Base-by-base conservation (phyloP, 2,113 vertebrate genomes). In the Tachuris rubrigastra region DNA sequence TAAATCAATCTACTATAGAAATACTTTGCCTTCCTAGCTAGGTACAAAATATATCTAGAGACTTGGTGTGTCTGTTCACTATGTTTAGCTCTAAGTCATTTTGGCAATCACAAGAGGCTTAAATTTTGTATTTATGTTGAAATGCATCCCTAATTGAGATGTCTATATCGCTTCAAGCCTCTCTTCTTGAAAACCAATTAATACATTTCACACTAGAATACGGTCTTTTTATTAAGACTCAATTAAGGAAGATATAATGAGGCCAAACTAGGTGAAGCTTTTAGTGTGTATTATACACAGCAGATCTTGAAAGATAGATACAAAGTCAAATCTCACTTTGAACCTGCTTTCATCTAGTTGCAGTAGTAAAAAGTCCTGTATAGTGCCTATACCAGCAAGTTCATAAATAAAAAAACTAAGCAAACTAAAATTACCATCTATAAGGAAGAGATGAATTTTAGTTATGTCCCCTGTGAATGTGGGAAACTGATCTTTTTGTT, bases 401-500 rank as follows among this genome's bases (percentile, higher is more conserved):
- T 95, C 20, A 90, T 75, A 75, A 82, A 85, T 31, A 74, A 77
- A 78, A 82, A 86, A 56, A 6, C 5, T 28, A 53, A 83, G 50
- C 28, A 80, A 76, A 63, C 30, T 50, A 14, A 80, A 80, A 88
- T 52, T 76, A 21, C 31, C 27, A 49, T 73, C 37, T 33, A 14
- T 53, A 90, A 75, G 35, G 77, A 95, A 93, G 59, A 93, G 91
- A 84, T 88, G 77, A 95, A 96, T 97, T 98, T 96, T 83, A 72
- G 65, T 92, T 86, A 68, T 33, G 47, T 91, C 14, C 24, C 20
- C 30, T 86, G 58, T 75, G 58, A 95, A 59, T 25, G 37, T 22
- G 24, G 95, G 89, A 88, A 97, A 90, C 58, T 80, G 94, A 94
- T 97, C 97, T 97, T 98, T 98, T 97, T 95, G 73, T 89, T 95